Percentiles rank a stretch among this genome's conserved stretches.
Conservation (phyloP, 2,797 vertebrate species). For the Alfaro cultratus region DNA sequence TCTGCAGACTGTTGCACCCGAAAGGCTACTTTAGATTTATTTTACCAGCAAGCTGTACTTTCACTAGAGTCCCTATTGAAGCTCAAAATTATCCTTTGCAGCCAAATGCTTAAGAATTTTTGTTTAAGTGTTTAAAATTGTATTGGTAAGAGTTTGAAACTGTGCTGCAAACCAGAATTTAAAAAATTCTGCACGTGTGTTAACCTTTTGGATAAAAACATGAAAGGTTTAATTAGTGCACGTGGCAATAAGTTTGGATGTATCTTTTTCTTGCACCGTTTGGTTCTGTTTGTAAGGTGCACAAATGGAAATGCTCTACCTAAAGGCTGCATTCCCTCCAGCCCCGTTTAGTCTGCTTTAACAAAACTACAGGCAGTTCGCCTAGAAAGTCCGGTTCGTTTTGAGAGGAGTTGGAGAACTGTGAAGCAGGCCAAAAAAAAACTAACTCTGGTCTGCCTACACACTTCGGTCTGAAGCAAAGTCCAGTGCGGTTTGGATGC, state of each 20-base stretch:
- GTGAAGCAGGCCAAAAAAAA: no score
- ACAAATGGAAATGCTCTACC: background rate
- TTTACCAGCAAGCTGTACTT: background rate
- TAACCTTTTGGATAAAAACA: background rate
- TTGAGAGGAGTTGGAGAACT: no score
- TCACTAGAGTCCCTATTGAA: background rate
- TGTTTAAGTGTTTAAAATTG: background rate
- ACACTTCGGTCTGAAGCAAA: no score
- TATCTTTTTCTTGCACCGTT: background rate
- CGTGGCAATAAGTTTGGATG: background rate
- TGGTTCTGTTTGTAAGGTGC: background rate
- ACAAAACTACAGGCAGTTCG: no score
- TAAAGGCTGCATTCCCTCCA: no score
- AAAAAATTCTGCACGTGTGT: background rate
- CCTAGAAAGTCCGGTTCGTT: no score
- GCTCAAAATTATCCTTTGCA: background rate
- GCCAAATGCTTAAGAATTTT: background rate
- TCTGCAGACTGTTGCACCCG: conserved; percentile 53
- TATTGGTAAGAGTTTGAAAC: background rate
- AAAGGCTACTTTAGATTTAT: background rate
- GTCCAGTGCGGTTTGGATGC: no score
- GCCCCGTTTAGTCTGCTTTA: no score
- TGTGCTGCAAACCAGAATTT: background rate
- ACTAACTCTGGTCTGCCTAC: no score
- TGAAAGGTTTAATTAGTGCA: background rate